Base-by-base conservation (phyloP, 2,888 invertebrate species). In the Deilephila elpenor region DNA sequence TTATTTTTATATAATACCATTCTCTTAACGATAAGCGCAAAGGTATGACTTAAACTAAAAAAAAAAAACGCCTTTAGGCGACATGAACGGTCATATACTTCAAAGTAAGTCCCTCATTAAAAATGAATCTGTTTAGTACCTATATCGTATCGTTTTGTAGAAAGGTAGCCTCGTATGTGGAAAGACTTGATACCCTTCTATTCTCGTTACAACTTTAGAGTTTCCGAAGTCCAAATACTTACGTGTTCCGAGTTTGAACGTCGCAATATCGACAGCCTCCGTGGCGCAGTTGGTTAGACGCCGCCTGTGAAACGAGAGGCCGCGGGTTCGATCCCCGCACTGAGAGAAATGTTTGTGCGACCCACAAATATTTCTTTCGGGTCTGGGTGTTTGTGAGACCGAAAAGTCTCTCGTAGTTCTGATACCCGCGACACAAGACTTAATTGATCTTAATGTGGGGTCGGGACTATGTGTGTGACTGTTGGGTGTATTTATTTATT, bases 61-160 rank as follows among this genome's bases (percentile, higher is more conserved):
- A 70, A n/a, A n/a, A 4, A n/a, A 56, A 56, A 74, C 71, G 51
- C 73, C 74, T 75, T 70, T 79, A 71, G 78, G 81, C 81, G 75
- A 80, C 84, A 79, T 78, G 59, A 64, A 78, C 74, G 74, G 74
- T 72, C 67, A 76, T 70, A 61, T 74, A 72, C 77, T 72, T 75
- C 76, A 79, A 75, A 77, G 78, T 76, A 76, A 79, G 74, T 78
- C 61, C 82, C 83, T 88, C 88, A 85, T 91, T 91, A 90, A 89
- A 87, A 89, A 86, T 88, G 83, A 84, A 86, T 77, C 74, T 76
- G 79, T 82, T 81, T 62, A 62, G 17, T 67, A n/a, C n/a, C n/a
- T n/a, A 56, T 56, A n/a, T 1, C 5, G 25, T 83, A 83, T 82
- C 82, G 83, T 85, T 87, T 86, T 85, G 83, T 79, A 80, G 78